A percentile compares a stretch with the other conserved stretches of the same genome.
phyloP scores from a whole-genome alignment of 2,113 vertebrate genomes.

The Hyaena hyaena region DNA sequence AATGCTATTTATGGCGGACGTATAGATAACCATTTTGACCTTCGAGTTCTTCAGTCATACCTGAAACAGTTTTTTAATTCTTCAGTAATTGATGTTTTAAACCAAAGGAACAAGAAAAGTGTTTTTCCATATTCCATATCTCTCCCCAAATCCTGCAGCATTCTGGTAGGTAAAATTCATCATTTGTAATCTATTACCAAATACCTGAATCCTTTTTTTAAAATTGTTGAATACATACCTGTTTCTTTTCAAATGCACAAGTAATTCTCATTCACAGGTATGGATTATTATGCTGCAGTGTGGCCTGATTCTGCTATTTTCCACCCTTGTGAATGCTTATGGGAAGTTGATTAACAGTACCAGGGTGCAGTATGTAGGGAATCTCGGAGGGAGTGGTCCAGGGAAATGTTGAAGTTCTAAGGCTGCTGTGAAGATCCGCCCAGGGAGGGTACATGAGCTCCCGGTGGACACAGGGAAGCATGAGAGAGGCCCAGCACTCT shows the following conservation, averaged over 20 bases:
- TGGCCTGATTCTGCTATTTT: neutral
- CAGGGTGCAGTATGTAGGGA: neutral
- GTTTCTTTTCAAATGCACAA: neutral
- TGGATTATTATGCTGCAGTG: neutral
- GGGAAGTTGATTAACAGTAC: neutral
- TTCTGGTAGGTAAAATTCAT: conserved; percentile 89
- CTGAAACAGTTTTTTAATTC: conserved; percentile 95
- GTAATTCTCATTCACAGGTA: neutral
- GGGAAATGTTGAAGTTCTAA: neutral
- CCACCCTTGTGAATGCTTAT: neutral
- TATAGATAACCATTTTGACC: conserved; percentile 95
- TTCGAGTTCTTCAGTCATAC: conserved; percentile 95
- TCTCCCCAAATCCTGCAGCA: conserved; percentile 94
- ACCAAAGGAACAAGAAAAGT: conserved; percentile 85
- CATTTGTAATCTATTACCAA: conserved; percentile 27
- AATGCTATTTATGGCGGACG: conserved; percentile 97
- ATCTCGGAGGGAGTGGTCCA: neutral
- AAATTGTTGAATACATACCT: neutral
- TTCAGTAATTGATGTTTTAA: conserved; percentile 84
- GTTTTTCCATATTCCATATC: conserved; percentile 89
- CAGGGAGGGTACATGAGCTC: neutral
- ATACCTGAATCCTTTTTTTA: neutral
- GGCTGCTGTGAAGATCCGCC: neutral
- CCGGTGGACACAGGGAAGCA: neutral
- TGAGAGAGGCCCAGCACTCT: neutral